These are phyloP conservation scores for Emydura subglobosa DNA, from an alignment of 2,113 vertebrate species.

Conservation along the genomic window DNA sequence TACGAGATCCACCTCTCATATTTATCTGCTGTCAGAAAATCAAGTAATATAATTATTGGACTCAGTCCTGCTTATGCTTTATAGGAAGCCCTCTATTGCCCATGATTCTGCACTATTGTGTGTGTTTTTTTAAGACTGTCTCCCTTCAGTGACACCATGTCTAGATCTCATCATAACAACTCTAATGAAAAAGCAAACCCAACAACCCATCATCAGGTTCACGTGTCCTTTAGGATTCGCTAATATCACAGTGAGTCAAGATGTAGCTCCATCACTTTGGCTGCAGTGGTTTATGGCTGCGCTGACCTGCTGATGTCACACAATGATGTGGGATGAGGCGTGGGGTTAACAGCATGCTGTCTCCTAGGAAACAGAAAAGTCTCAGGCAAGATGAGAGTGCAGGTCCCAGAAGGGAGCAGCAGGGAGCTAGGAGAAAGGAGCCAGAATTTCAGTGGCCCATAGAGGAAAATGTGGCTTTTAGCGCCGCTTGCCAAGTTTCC, in stretches of 20 bases:
- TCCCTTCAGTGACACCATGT: slow-evolving; percentile 72
- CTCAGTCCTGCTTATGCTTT: background rate
- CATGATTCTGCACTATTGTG: accelerated
- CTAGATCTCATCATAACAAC: slow-evolving; percentile 62
- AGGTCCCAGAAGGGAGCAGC: slow-evolving; percentile 6
- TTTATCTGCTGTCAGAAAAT: slow-evolving; percentile 56
- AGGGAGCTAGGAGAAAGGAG: background rate
- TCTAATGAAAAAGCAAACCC: slow-evolving; percentile 61
- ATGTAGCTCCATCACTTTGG: background rate
- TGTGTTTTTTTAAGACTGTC: slow-evolving; percentile 49
- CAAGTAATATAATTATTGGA: slow-evolving; percentile 37
- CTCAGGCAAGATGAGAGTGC: background rate
- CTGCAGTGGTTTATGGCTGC: slow-evolving; percentile 59
- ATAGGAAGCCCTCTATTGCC: slow-evolving; percentile 38
- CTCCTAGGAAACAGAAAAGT: slow-evolving; percentile 60
- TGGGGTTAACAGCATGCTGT: slow-evolving; percentile 46
- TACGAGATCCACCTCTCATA: slow-evolving; percentile 32
- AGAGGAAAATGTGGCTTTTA: background rate
- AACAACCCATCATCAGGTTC: slow-evolving; percentile 43
- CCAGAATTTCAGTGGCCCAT: background rate
- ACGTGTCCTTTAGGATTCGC: slow-evolving; percentile 59
- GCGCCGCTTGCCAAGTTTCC: slow-evolving; percentile 9
- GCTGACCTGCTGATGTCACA: slow-evolving; percentile 67
- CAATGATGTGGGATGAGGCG: background rate
- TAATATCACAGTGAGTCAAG: slow-evolving; percentile 36